Conservation (phyloP, 2,797 vertebrate species). For the Acipenser transmontanus region DNA sequence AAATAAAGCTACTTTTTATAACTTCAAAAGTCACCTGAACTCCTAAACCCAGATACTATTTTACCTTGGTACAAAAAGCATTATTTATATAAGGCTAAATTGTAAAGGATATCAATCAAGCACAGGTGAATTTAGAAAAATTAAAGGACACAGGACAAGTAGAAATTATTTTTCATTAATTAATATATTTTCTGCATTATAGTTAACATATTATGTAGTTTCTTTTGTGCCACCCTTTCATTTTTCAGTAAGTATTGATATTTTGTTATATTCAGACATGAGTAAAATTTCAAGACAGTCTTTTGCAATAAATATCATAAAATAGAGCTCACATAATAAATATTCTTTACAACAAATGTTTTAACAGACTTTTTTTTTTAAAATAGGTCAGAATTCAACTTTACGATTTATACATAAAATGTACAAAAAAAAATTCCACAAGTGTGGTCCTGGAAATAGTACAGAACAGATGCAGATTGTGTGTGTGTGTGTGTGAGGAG, state of each 20-base stretch:
- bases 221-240: constrained; percentile 85
- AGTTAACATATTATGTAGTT: constrained; percentile 90
- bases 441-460: constrained; percentile 67
- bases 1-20: too few species aligned
- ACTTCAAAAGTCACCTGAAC: too few species aligned
- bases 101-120: constrained; percentile 17
- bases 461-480: constrained; percentile 33
- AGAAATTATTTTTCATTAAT: constrained; percentile 79
- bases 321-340: constrained; percentile 99
- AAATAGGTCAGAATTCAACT: constrained; percentile 91
- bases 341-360: constrained; percentile 98
- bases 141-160: constrained; percentile 51
- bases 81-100: too few species aligned
- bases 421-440: constrained; percentile 80
- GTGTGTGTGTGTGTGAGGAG: constrained; percentile 14
- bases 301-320: constrained; percentile 99
- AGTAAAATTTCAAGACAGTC: constrained; percentile 92
- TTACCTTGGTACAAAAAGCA: too few species aligned
- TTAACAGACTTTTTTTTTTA: constrained; percentile 90
- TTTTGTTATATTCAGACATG: constrained; percentile 98
- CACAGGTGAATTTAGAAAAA: constrained; percentile 25
- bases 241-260: constrained; percentile 95
- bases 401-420: constrained; percentile 90
- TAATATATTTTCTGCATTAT: constrained; percentile 99
- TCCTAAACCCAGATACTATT: too few species aligned